Conservation (phyloP, 2,113 vertebrate species). For the Maccullochella peelii region DNA sequence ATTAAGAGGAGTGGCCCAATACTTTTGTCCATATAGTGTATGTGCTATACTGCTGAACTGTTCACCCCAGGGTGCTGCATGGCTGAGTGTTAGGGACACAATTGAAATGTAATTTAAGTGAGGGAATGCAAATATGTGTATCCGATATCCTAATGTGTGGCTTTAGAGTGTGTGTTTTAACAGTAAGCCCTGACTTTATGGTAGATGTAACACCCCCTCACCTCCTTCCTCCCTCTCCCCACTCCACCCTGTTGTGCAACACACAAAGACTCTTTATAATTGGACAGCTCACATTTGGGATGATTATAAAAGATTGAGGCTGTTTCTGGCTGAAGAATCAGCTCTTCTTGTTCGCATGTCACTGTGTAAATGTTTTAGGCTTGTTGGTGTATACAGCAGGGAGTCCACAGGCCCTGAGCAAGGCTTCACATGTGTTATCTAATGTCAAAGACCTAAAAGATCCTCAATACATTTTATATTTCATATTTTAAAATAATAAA, state of each 20-base stretch:
- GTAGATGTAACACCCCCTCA: not conserved
- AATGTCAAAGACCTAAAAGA: not conserved
- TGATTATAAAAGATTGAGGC: conserved; percentile 14
- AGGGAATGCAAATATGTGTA: not conserved
- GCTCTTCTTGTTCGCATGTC: not conserved
- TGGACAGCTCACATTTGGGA: conserved; percentile 18
- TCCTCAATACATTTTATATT: not conserved
- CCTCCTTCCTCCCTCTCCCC: not conserved
- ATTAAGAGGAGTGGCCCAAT: no score
- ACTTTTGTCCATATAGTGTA: no score
- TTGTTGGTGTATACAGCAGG: not conserved
- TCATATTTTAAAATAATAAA: not conserved
- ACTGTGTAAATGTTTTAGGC: not conserved
- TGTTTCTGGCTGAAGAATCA: conserved; percentile 3
- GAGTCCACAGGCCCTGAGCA: not conserved
- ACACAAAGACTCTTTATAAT: not conserved
- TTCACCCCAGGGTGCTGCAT: no score
- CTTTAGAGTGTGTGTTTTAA: not conserved
- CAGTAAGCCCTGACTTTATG: not conserved
- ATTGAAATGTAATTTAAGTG: not conserved
- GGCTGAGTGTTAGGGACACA: not conserved
- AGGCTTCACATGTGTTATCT: not conserved
- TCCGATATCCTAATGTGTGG: not conserved
- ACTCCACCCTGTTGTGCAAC: not conserved
- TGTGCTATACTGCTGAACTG: not conserved